Conservation (phyloP, 2,797 vertebrate species). For the Merluccius polli region DNA sequence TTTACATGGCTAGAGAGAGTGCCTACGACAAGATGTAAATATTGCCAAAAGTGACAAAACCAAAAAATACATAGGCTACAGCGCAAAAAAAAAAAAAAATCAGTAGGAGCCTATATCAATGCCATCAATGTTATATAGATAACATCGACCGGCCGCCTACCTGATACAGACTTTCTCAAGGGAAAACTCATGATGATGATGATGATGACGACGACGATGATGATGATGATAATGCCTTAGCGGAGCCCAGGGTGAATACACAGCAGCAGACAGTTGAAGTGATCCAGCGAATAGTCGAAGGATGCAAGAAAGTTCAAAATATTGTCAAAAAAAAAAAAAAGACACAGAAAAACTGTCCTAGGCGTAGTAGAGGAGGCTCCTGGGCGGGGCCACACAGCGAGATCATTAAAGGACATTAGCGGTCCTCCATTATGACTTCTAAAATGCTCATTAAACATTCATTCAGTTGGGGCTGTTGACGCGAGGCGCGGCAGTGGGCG, state of each 20-base stretch:
- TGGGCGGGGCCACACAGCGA: slow-evolving; percentile 90
- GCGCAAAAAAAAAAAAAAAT: neutral
- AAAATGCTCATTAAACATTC: slow-evolving; percentile 97
- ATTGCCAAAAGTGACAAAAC: neutral
- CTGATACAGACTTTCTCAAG: slow-evolving; percentile 91
- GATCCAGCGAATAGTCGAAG: slow-evolving; percentile 55
- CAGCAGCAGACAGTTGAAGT: slow-evolving; percentile 37
- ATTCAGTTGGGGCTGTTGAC: slow-evolving; percentile 84
- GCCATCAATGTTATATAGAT: neutral
- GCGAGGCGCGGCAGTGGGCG: slow-evolving; percentile 60
- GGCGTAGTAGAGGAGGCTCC: slow-evolving; percentile 81
- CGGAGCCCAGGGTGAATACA: slow-evolving; percentile 15
- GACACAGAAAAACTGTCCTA: slow-evolving; percentile 67
- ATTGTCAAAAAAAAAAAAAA: slow-evolving; percentile 79
- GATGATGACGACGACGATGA: too few species aligned
- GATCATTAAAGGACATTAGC: slow-evolving; percentile 99
- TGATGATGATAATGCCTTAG: slow-evolving; percentile 73
- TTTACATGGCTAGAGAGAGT: neutral
- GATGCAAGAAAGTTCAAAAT: slow-evolving; percentile 87
- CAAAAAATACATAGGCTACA: neutral
- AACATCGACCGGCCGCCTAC: slow-evolving; percentile 71
- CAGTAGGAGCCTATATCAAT: neutral
- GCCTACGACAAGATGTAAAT: neutral
- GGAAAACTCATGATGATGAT: slow-evolving; percentile 90
- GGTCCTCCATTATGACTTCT: slow-evolving; percentile 95